These are phyloP conservation scores for Oreochromis grahami DNA, from an alignment of 2,797 vertebrate genomes.

Conservation along the genomic window DNA sequence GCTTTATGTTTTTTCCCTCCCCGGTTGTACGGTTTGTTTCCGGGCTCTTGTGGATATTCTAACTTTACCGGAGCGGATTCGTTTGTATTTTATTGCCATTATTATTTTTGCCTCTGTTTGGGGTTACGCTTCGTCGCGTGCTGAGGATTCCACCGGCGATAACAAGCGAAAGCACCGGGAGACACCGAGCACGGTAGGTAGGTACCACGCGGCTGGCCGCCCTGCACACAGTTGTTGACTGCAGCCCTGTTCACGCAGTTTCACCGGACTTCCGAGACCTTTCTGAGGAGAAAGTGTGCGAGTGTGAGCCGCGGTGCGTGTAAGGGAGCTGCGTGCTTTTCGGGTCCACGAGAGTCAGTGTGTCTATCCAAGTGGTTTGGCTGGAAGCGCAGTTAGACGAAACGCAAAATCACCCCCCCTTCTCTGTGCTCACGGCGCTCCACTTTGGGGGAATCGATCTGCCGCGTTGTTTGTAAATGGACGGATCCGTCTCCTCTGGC, in stretches of 20 bases:
- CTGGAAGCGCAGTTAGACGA: neutral
- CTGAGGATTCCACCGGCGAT: slow-evolving; percentile 1
- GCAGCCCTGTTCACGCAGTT: neutral
- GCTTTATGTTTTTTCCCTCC: neutral
- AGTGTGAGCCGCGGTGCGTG: neutral
- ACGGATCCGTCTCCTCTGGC: neutral
- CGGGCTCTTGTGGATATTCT: slow-evolving; percentile 6
- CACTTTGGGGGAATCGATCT: neutral
- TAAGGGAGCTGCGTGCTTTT: neutral
- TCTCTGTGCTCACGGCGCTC: neutral
- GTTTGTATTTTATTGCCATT: neutral
- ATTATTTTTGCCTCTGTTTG: neutral
- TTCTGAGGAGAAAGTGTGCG: neutral
- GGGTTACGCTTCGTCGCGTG: slow-evolving; percentile 17
- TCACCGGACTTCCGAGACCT: neutral
- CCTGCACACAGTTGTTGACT: neutral
- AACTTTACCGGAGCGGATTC: neutral
- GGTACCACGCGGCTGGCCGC: neutral
- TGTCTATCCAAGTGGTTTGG: neutral
- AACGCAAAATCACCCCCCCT: neutral
- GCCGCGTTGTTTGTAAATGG: neutral
- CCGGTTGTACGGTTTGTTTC: neutral
- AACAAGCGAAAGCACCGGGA: slow-evolving; percentile 10
- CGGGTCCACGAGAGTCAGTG: neutral
- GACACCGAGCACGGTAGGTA: slow-evolving; percentile 47